Conservation (phyloP, 2,113 vertebrate genomes). For the Leptobrachium leishanense region DNA sequence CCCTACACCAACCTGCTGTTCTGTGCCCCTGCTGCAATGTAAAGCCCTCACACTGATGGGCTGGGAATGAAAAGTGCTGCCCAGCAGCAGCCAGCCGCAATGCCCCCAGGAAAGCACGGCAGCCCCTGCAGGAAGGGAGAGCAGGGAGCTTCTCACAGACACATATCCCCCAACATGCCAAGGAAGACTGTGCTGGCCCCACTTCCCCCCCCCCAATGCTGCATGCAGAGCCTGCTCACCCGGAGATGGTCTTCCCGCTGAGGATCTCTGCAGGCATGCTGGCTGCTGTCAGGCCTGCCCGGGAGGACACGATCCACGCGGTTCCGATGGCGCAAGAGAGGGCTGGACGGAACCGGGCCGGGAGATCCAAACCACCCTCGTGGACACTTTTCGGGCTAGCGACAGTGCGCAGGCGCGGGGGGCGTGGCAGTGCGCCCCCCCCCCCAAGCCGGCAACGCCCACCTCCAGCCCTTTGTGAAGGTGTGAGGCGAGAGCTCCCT, state of each 20-base stretch:
- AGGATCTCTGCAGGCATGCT: conserved; percentile 66
- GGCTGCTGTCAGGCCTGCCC: neutral
- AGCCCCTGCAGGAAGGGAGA: too few species aligned
- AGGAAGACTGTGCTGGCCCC: neutral
- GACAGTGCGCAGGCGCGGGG: too few species aligned
- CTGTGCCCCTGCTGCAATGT: too few species aligned
- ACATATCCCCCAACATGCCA: neutral
- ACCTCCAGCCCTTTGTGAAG: too few species aligned
- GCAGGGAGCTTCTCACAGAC: neutral
- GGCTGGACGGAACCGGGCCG: neutral
- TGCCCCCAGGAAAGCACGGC: too few species aligned
- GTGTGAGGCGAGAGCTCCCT: too few species aligned
- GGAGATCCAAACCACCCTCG: neutral
- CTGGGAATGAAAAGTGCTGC: too few species aligned
- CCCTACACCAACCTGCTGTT: too few species aligned
- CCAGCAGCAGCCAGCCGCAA: too few species aligned
- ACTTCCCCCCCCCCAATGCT: neutral
- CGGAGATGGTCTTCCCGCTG: conserved; percentile 70
- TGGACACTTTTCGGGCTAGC: neutral
- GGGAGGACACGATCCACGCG: neutral
- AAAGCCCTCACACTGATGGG: too few species aligned
- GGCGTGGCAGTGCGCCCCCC: neutral
- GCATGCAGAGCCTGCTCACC: conserved; percentile 56
- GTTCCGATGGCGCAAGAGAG: conserved; percentile 7
- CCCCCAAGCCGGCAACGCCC: too few species aligned